Evolutionary conservation across 2,888 invertebrate genomes (phyloP).

Genomic region (Tiliacea citrago): DNA sequence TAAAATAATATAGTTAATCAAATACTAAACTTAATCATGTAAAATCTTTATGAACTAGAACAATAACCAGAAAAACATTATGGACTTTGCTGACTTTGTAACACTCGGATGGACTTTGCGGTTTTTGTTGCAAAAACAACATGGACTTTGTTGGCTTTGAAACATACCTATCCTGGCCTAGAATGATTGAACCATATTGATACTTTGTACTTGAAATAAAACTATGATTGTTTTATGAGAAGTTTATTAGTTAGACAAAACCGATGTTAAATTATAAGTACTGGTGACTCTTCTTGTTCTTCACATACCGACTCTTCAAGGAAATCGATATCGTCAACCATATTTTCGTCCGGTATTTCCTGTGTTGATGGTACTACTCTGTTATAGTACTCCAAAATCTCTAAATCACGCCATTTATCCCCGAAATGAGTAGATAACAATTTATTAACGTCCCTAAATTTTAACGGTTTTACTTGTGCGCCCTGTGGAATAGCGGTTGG

Average conservation of each 20-base stretch:
- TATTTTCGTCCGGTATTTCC: slow-evolving; percentile 33
- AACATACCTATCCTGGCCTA: slow-evolving; percentile 22
- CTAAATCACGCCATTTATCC: slow-evolving; percentile 39
- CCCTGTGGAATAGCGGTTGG: slow-evolving; percentile 28
- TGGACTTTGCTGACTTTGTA: not conserved
- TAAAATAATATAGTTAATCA: slow-evolving; percentile 2
- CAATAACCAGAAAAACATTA: slow-evolving; percentile 8
- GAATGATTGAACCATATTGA: slow-evolving; percentile 18
- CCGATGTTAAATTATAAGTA: slow-evolving; percentile 19
- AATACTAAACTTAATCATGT: not conserved
- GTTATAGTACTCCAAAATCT: slow-evolving; percentile 22
- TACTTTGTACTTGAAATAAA: slow-evolving; percentile 15
- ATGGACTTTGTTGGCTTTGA: slow-evolving; percentile 29
- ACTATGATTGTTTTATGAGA: slow-evolving; percentile 26
- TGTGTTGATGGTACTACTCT: slow-evolving; percentile 33
- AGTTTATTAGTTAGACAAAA: slow-evolving; percentile 9
- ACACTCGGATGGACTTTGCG: slow-evolving; percentile 13
- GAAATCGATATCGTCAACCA: slow-evolving; percentile 30
- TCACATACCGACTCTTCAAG: slow-evolving; percentile 46
- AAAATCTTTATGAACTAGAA: slow-evolving; percentile 8
- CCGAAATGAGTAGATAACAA: slow-evolving; percentile 40
- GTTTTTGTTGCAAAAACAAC: slow-evolving; percentile 19
- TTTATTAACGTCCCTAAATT: slow-evolving; percentile 42
- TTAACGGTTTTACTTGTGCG: slow-evolving; percentile 14
- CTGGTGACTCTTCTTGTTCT: slow-evolving; percentile 47